Percentiles rank a stretch among this genome's conserved stretches.
Conservation (phyloP, 30 jellyfish, hydroid and myxozoan species). For the Clytia hemisphaerica region DNA sequence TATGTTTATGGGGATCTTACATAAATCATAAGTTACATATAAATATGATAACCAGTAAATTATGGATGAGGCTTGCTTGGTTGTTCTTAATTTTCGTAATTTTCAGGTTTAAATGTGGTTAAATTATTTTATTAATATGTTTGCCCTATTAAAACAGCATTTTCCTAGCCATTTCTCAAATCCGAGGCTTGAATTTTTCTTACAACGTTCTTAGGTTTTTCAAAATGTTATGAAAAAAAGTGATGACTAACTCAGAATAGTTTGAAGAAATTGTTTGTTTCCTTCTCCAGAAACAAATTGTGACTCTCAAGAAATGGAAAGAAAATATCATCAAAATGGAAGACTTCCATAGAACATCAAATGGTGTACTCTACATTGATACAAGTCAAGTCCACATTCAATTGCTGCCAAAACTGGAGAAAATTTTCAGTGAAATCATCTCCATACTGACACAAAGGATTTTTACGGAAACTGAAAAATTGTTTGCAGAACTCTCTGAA, state of each 20-base stretch:
- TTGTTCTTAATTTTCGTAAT: no score
- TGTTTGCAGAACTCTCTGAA: neutral
- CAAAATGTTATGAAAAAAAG: no score
- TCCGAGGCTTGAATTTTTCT: no score
- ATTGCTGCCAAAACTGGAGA: slow-evolving; percentile 45
- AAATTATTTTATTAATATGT: no score
- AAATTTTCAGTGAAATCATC: slow-evolving; percentile 32
- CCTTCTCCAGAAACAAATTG: slow-evolving; percentile 52
- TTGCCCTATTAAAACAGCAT: no score
- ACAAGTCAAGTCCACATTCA: slow-evolving; percentile 30
- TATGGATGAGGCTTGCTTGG: no score
- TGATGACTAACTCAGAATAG: neutral
- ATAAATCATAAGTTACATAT: no score
- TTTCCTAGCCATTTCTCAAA: no score
- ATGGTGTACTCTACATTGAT: slow-evolving; percentile 57
- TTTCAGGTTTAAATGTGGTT: no score
- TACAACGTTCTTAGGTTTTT: no score
- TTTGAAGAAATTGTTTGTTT: neutral
- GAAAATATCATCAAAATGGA: slow-evolving; percentile 40
- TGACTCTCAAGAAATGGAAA: slow-evolving; percentile 40
- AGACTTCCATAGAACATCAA: slow-evolving; percentile 22
- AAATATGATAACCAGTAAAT: no score
- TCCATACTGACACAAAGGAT: slow-evolving; percentile 33
- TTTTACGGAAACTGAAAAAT: neutral
- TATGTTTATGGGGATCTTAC: no score